phyloP scores from a whole-genome alignment of 1,140 invertebrate species.

The Cotesia typhae region DNA sequence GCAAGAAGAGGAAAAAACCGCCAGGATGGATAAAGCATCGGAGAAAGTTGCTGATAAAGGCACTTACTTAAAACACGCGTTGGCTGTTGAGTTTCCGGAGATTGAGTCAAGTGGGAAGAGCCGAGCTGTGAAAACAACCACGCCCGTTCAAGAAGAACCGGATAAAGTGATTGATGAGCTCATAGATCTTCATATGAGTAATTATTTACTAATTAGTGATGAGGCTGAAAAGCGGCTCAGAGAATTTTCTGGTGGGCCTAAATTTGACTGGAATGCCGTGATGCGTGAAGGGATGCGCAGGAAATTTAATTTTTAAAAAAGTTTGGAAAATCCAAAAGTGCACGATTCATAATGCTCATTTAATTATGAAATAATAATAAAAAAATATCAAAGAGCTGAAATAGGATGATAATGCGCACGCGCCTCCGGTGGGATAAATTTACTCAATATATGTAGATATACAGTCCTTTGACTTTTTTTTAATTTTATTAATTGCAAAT shows the following conservation, averaged over 20 bases:
- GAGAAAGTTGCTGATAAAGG: constrained; percentile 35
- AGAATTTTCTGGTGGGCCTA: constrained; percentile 18
- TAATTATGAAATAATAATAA: too few relatives aligned
- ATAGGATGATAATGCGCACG: too few relatives aligned
- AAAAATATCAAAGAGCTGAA: too few relatives aligned
- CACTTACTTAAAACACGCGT: constrained; percentile 32
- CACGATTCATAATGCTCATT: too few relatives aligned
- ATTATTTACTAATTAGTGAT: constrained; percentile 41
- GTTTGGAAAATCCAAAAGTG: too few relatives aligned
- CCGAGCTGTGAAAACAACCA: neutral
- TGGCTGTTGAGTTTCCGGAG: constrained; percentile 44
- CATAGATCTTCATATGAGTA: constrained; percentile 27
- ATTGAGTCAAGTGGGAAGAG: neutral
- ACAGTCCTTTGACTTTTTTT: too few relatives aligned
- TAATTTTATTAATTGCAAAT: too few relatives aligned
- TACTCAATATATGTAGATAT: too few relatives aligned
- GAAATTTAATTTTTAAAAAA: neutral
- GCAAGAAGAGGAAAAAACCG: constrained; percentile 53
- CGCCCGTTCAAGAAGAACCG: neutral
- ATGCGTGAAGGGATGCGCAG: constrained; percentile 34
- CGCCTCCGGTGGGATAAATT: too few relatives aligned
- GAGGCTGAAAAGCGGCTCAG: constrained; percentile 35
- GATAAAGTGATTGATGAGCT: neutral
- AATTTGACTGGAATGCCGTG: constrained; percentile 42
- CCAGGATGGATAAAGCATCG: constrained; percentile 53